phyloP scores from a whole-genome alignment of 2,113 vertebrate genomes.

The Coregonus clupeaformis region DNA sequence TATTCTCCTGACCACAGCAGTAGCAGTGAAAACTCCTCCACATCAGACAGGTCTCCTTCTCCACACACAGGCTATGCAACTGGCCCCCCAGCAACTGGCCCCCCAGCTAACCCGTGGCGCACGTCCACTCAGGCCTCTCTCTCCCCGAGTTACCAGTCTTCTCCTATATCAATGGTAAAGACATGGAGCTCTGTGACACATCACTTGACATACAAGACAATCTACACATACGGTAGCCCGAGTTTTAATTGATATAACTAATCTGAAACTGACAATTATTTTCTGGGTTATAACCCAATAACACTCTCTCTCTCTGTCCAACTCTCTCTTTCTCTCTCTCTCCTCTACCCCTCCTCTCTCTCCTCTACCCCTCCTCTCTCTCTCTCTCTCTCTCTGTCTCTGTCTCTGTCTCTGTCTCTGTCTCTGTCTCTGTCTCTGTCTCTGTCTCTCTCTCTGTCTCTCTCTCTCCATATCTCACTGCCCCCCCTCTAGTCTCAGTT shows the following conservation, averaged over 20 bases:
- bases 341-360: too few relatives aligned
- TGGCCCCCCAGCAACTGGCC: conserved; percentile 67
- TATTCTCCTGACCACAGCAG: conserved; percentile 95
- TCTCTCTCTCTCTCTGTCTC: too few relatives aligned
- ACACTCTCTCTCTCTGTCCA: too few relatives aligned
- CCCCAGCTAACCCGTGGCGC: conserved; percentile 67
- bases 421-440: too few relatives aligned
- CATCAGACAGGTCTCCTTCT: conserved; percentile 84
- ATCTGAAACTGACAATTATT: too few relatives aligned
- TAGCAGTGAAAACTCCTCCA: conserved; percentile 73
- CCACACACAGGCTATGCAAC: conserved; percentile 78
- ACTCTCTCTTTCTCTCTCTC: too few relatives aligned
- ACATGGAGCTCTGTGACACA: background rate
- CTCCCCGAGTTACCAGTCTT: conserved; percentile 68
- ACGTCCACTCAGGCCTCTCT: conserved; percentile 53
- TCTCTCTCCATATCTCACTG: background rate
- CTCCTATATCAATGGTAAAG: conserved; percentile 72
- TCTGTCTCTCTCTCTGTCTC: background rate
- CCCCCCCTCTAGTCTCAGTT: conserved; percentile 84
- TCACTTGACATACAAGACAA: background rate
- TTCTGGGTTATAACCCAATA: too few relatives aligned
- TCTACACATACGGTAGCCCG: too few relatives aligned
- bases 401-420: too few relatives aligned
- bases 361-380: too few relatives aligned
- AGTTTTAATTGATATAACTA: too few relatives aligned